Percentiles rank a stretch among this genome's conserved stretches.
Conservation (phyloP, 2,113 vertebrate genomes). For the Strix uralensis region DNA sequence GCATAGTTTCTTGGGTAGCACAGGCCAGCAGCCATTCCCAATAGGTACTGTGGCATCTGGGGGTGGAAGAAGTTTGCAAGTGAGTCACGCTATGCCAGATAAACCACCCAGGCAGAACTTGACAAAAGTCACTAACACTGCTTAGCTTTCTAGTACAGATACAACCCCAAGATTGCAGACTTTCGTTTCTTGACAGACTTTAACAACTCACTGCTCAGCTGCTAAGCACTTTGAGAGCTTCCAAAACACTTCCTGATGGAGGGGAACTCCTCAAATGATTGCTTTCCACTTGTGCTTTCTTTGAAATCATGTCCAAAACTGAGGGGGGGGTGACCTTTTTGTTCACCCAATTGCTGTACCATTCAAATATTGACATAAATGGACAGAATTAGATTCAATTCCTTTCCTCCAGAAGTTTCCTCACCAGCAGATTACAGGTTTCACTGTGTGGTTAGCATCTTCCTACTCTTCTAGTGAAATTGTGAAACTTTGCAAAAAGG, state of each 20-base stretch:
- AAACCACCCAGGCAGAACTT: background rate
- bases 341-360: background rate
- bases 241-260: background rate
- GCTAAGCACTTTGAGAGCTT: background rate
- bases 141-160: background rate
- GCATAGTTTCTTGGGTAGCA: background rate
- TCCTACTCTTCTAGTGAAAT: background rate
- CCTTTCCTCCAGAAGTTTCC: background rate
- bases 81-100: background rate
- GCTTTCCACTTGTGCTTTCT: background rate
- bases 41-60: background rate
- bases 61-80: background rate
- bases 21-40: background rate
- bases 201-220: background rate
- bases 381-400: background rate
- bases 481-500: background rate
- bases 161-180: background rate
- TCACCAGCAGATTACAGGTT: background rate
- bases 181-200: background rate
- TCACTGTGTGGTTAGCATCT: background rate
- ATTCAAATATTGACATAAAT: background rate
- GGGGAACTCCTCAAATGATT: background rate
- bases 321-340: background rate
- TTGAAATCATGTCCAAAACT: background rate
- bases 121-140: background rate